phyloP scores from a whole-genome alignment of 1,140 invertebrate genomes.

The Oscheius sp. region DNA sequence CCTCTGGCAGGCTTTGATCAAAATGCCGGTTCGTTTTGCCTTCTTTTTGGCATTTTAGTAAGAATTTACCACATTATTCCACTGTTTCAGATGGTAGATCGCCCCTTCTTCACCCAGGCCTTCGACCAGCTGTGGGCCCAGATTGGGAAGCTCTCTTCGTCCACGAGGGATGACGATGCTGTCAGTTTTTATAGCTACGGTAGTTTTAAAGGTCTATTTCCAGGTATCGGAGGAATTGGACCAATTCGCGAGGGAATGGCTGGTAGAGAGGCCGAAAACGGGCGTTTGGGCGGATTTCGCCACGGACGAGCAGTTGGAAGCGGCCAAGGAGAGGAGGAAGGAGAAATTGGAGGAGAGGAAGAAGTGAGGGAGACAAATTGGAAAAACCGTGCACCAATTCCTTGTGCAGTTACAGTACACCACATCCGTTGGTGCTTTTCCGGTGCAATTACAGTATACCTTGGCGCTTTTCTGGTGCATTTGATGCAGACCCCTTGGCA shows the following conservation, averaged over 20 bases:
- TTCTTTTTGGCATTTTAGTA: too few relatives aligned
- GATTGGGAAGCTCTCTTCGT: not conserved
- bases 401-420: too few relatives aligned
- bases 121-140: not conserved
- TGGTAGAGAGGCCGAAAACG: not conserved
- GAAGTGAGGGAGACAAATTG: too few relatives aligned
- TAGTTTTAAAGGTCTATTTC: too few relatives aligned
- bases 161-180: not conserved
- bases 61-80: too few relatives aligned
- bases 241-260: not conserved
- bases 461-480: too few relatives aligned
- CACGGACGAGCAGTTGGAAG: not conserved
- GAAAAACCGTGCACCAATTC: too few relatives aligned
- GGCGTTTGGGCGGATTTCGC: not conserved
- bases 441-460: too few relatives aligned
- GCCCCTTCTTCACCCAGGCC: not conserved
- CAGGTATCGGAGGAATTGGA: not conserved
- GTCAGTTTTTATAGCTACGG: too few relatives aligned
- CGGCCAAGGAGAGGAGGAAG: not conserved
- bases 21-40: not conserved
- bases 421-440: too few relatives aligned
- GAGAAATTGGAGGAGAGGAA: not conserved
- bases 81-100: too few relatives aligned
- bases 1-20: not conserved
- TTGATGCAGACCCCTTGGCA: too few relatives aligned